Conservation (phyloP, 2,113 vertebrate species). For the Petrocephalus zakoni region DNA sequence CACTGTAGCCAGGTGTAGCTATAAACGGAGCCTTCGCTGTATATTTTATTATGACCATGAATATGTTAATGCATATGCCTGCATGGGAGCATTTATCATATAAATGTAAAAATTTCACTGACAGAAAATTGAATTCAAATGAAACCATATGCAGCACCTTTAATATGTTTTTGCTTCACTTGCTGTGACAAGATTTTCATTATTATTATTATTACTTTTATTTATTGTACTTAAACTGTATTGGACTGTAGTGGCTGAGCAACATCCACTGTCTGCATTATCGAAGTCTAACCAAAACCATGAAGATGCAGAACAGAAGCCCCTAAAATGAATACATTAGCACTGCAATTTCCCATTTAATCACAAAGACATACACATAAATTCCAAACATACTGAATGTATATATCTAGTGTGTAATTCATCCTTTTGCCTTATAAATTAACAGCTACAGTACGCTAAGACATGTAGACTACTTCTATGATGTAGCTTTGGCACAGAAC, state of each 20-base stretch:
- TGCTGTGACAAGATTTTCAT: neutral
- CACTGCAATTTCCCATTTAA: neutral
- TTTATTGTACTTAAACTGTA: neutral
- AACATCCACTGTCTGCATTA: neutral
- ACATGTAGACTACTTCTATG: neutral
- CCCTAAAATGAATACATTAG: neutral
- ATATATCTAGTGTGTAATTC: neutral
- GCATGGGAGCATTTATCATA: neutral
- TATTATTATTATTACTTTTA: neutral
- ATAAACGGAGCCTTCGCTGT: neutral
- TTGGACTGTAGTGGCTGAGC: neutral
- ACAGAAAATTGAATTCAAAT: slow-evolving; percentile 14
- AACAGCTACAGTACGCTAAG: neutral
- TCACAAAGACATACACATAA: neutral
- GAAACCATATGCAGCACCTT: neutral
- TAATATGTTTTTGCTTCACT: neutral
- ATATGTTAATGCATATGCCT: slow-evolving; percentile 4
- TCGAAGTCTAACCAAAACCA: neutral
- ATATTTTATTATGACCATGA: slow-evolving; percentile 6
- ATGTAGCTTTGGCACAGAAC: neutral
- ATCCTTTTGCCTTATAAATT: neutral
- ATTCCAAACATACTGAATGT: neutral
- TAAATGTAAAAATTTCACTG: slow-evolving; percentile 7
- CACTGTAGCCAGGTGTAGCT: neutral
- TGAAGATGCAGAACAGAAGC: neutral